A percentile compares a stretch with the other conserved stretches of the same genome.
These are phyloP conservation scores for Gastrophryne carolinensis DNA, from an alignment of 2,797 vertebrate species.

Conservation along the genomic window DNA sequence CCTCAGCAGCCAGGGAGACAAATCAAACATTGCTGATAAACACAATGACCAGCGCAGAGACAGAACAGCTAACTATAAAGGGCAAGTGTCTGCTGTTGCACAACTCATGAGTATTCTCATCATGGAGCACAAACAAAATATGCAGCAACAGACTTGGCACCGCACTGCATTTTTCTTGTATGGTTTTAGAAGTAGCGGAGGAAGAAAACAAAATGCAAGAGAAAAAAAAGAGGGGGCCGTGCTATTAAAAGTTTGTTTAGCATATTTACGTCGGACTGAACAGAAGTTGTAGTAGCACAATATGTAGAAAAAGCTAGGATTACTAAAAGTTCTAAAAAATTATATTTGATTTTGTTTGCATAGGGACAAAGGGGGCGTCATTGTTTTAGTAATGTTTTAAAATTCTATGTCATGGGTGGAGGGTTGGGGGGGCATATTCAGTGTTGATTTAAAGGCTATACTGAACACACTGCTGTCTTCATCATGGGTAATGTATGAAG, in stretches of 20 bases:
- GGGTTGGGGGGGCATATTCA: too few species aligned
- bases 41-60: constrained; percentile 7
- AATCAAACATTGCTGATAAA: constrained; percentile 12
- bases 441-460: too few species aligned
- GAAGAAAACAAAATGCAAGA: constrained; percentile 22
- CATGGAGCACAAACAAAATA: constrained; percentile 25
- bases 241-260: background rate
- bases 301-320: background rate
- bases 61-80: constrained; percentile 3
- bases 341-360: too few species aligned
- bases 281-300: background rate
- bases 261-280: background rate
- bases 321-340: background rate
- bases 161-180: constrained; percentile 19
- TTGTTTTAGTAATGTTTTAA: too few species aligned
- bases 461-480: too few species aligned
- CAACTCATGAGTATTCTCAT: constrained; percentile 27
- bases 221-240: background rate
- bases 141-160: constrained; percentile 29
- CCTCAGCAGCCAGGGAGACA: background rate
- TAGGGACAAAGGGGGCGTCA: too few species aligned
- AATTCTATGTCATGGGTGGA: too few species aligned
- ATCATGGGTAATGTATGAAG: too few species aligned
- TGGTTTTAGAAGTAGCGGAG: constrained; percentile 30
- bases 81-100: background rate